phyloP scores from a whole-genome alignment of 2,888 invertebrate species.

The Horisme vitalbata region DNA sequence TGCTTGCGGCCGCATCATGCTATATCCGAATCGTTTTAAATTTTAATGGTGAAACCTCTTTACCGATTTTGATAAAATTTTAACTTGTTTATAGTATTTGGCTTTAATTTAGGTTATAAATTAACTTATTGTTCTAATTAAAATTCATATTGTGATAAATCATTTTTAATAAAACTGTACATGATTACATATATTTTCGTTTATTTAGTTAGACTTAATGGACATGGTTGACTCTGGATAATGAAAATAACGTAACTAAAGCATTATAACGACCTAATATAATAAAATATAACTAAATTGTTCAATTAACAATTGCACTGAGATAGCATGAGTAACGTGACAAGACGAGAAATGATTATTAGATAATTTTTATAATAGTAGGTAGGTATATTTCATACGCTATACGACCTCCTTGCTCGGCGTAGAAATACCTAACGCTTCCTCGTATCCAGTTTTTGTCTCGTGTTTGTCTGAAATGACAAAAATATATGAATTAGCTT shows the following conservation, averaged over 20 bases:
- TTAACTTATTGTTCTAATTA: slow-evolving; percentile 10
- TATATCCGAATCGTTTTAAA: slow-evolving; percentile 2
- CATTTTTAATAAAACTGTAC: slow-evolving; percentile 76
- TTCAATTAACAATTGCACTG: slow-evolving; percentile 77
- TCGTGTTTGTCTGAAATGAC: slow-evolving; percentile 80
- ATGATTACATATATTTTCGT: slow-evolving; percentile 56
- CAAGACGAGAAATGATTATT: slow-evolving; percentile 43
- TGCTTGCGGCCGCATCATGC: background rate
- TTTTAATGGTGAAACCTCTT: background rate
- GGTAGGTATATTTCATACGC: slow-evolving; percentile 41
- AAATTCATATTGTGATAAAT: slow-evolving; percentile 48
- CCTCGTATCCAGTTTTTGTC: slow-evolving; percentile 91
- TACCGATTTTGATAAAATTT: background rate
- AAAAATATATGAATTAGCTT: background rate
- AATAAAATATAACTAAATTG: slow-evolving; percentile 61
- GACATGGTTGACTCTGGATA: slow-evolving; percentile 67
- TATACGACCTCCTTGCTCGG: slow-evolving; percentile 93
- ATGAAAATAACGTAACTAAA: slow-evolving; percentile 56
- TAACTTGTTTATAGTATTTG: background rate
- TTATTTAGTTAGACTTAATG: slow-evolving; percentile 56
- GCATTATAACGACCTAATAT: slow-evolving; percentile 49
- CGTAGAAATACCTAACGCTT: slow-evolving; percentile 94
- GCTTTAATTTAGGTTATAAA: background rate
- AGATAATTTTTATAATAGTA: slow-evolving; percentile 28
- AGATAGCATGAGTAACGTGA: slow-evolving; percentile 56